Evolutionary conservation across 1,140 invertebrate species (phyloP).

Genomic region (Diplogasteroides magnus): DNA sequence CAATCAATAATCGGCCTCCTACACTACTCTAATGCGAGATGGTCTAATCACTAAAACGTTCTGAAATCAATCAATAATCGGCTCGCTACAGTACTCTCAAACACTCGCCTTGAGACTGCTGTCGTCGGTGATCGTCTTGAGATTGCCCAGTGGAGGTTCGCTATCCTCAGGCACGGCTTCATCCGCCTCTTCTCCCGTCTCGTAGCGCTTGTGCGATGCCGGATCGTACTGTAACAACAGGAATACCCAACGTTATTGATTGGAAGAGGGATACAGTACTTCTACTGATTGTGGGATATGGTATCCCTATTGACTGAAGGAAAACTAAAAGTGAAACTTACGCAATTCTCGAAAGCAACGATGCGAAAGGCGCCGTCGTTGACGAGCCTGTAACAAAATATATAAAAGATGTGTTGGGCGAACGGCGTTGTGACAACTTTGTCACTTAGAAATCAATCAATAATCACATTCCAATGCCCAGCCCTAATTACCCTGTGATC

Average conservation of each 20-base stretch:
- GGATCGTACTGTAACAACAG: slow-evolving; percentile 14
- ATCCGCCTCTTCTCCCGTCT: slow-evolving; percentile 5
- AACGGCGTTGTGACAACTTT: too few species aligned
- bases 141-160: neutral
- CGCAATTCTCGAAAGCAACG: slow-evolving; percentile 10
- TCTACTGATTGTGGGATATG: neutral
- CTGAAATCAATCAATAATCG: too few species aligned
- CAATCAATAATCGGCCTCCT: neutral
- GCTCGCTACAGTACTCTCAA: too few species aligned
- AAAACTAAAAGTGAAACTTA: neutral
- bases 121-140: neutral
- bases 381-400: slow-evolving; percentile 2
- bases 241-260: neutral
- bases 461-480: too few species aligned
- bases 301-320: neutral
- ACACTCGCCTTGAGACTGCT: neutral
- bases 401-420: too few species aligned
- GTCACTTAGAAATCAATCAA: too few species aligned
- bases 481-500: too few species aligned
- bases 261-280: neutral
- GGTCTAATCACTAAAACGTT: too few species aligned
- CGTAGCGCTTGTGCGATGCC: slow-evolving; percentile 8
- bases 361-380: slow-evolving; percentile 13
- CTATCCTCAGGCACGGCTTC: neutral
- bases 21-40: neutral